Evolutionary conservation across 2,888 invertebrate genomes (phyloP).

Genomic region (Xestobium rufovillosum): DNA sequence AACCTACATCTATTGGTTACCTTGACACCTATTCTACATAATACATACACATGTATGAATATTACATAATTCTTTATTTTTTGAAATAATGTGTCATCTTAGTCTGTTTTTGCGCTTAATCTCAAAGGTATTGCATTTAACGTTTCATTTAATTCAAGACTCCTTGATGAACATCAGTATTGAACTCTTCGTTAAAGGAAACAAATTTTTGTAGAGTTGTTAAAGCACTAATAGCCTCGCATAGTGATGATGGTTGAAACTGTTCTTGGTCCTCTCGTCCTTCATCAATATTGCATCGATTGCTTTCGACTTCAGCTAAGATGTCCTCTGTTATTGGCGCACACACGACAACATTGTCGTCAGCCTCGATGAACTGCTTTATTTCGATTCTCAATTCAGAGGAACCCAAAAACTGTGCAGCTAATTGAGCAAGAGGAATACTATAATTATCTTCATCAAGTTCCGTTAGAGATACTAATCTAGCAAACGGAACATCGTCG

Average conservation of each 20-base stretch:
- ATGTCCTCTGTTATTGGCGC: slow-evolving; percentile 19
- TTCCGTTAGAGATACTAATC: slow-evolving; percentile 21
- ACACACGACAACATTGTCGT: slow-evolving; percentile 25
- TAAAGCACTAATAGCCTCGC: slow-evolving; percentile 22
- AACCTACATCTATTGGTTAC: too few species aligned
- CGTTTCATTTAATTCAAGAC: slow-evolving; percentile 23
- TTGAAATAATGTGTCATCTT: slow-evolving; percentile 5
- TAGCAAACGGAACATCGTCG: slow-evolving; percentile 24
- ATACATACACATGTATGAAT: too few species aligned
- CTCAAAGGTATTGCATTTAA: slow-evolving; percentile 19
- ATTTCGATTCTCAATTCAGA: slow-evolving; percentile 20
- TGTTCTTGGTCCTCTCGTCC: slow-evolving; percentile 24
- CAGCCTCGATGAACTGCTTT: slow-evolving; percentile 24
- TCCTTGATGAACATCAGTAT: slow-evolving; percentile 18
- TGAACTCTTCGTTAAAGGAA: slow-evolving; percentile 18
- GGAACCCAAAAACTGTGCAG: slow-evolving; percentile 22
- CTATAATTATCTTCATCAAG: slow-evolving; percentile 25
- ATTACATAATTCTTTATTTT: too few species aligned
- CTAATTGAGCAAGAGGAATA: slow-evolving; percentile 23
- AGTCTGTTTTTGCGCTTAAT: slow-evolving; percentile 5
- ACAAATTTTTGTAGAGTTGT: slow-evolving; percentile 23
- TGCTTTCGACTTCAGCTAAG: slow-evolving; percentile 26
- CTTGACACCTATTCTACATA: too few species aligned
- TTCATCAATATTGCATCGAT: too few species aligned
- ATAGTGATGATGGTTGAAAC: too few species aligned